Base-by-base conservation (phyloP, 2,888 invertebrate species). In the Choristoneura rosaceana region DNA sequence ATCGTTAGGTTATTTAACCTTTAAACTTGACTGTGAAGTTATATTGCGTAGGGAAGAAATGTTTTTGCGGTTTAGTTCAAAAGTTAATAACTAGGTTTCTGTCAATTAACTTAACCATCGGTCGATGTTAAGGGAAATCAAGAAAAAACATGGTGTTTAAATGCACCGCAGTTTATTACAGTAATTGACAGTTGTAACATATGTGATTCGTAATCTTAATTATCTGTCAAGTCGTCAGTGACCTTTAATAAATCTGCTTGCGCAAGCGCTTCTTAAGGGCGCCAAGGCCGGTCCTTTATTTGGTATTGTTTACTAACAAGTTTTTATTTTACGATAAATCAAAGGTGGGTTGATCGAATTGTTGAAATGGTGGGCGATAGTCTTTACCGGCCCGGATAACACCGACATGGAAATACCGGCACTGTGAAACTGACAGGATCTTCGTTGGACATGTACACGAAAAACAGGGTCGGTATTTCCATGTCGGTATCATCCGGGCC, bases 221-320 rank as follows among this genome's bases (percentile, higher is more conserved):
- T 25, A 17, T 55, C 3, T 55, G 55, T 55, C 55, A 52, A 52
- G 15, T 55, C 55, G 15, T 9, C 3, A 55, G 55, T 25, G 55
- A 25, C 55, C 55, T 55, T 55, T 55, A 55, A 55, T 55, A 55
- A 55, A 55, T 55, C 55, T 25, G 55, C 47, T 55, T 55, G 55
- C 55, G 55, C 55, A 55, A 55, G 25, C 12, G 55, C 55, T 25
- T 17, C 3, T 9, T 10, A 63, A 71, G 71, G 71, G 71, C 62
- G 55, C 47, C 67, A 71, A 68, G 71, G 71, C 41, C 47, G 34
- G n/a, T 10, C 43, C 58, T 58, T 58, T 63, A 71, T 63, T 47
- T 65, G 73, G 69, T 52, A 65, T 17, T 67, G 74, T 68, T 69
- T 52, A 66, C 33, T 71, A 68, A 60, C 68, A 61, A 34, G 69